Percentiles rank a stretch among this genome's conserved stretches.
Conservation (phyloP, 2,888 invertebrate genomes). For the Chalcis sispes region DNA sequence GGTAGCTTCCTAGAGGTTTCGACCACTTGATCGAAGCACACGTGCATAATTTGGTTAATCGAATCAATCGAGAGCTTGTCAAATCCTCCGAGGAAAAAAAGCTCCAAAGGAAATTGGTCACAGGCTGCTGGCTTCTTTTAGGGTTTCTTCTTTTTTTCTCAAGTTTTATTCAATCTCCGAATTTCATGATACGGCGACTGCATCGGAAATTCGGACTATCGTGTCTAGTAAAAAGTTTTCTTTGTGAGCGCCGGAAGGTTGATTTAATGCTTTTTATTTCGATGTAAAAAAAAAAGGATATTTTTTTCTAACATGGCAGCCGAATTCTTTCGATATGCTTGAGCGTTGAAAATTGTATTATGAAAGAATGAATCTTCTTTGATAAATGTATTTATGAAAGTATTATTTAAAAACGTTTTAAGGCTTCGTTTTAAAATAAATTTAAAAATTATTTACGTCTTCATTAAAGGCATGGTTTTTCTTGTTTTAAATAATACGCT, state of each 20-base stretch:
- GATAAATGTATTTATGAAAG: too few relatives aligned
- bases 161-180: slow-evolving; percentile 42
- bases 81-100: slow-evolving; percentile 22
- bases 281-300: slow-evolving; percentile 1
- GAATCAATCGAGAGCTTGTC: slow-evolving; percentile 57
- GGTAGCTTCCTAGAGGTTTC: background rate
- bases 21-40: slow-evolving; percentile 59
- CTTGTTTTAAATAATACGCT: too few relatives aligned
- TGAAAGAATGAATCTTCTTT: too few relatives aligned
- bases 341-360: slow-evolving; percentile 13
- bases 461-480: too few relatives aligned
- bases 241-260: slow-evolving; percentile 15
- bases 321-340: background rate
- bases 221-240: slow-evolving; percentile 7
- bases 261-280: slow-evolving; percentile 20
- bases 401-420: too few relatives aligned
- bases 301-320: too few relatives aligned
- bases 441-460: too few relatives aligned
- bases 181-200: slow-evolving; percentile 31
- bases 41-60: slow-evolving; percentile 66
- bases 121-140: slow-evolving; percentile 21
- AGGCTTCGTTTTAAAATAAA: too few relatives aligned
- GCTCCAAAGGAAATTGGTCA: slow-evolving; percentile 41
- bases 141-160: background rate
- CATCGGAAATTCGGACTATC: background rate